phyloP scores from a whole-genome alignment of 2,888 invertebrate genomes.

The Agrotis clavis region DNA sequence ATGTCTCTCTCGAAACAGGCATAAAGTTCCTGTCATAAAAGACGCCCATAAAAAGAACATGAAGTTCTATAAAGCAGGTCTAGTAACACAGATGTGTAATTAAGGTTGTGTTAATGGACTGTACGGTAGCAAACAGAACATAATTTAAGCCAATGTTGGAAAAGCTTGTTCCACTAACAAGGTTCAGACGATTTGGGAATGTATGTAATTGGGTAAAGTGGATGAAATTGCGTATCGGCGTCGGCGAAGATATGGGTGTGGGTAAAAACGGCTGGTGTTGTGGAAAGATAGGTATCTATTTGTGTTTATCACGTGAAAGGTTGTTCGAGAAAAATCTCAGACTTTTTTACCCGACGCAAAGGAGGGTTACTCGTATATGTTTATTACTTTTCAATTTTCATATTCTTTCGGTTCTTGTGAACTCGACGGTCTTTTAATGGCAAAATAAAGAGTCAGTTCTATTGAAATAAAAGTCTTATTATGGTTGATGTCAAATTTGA shows the following conservation, averaged over 20 bases:
- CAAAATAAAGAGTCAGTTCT: not conserved
- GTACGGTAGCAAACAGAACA: conserved; percentile 25
- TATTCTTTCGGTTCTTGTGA: not conserved
- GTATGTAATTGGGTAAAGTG: conserved; percentile 55
- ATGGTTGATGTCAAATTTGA: not conserved
- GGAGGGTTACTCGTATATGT: too few species aligned
- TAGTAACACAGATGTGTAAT: conserved; percentile 35
- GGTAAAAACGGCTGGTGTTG: conserved; percentile 28
- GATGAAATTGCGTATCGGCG: conserved; percentile 33
- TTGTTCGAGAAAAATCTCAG: not conserved
- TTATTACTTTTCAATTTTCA: conserved; percentile 3
- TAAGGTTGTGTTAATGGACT: conserved; percentile 42
- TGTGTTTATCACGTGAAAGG: conserved; percentile 4
- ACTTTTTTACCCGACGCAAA: not conserved
- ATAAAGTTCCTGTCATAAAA: conserved; percentile 20
- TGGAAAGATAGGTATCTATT: conserved; percentile 21
- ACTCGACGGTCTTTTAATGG: not conserved
- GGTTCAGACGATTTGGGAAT: conserved; percentile 35
- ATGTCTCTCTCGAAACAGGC: conserved; percentile 3
- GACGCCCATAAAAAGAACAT: conserved; percentile 35
- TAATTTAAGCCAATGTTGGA: conserved; percentile 24
- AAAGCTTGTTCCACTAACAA: conserved; percentile 32
- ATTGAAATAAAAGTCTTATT: conserved; percentile 1
- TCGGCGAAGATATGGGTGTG: conserved; percentile 10
- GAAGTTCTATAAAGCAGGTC: conserved; percentile 25